Conservation (phyloP, 1,140 invertebrate genomes). For the Aphelenchoides fujianensis region DNA sequence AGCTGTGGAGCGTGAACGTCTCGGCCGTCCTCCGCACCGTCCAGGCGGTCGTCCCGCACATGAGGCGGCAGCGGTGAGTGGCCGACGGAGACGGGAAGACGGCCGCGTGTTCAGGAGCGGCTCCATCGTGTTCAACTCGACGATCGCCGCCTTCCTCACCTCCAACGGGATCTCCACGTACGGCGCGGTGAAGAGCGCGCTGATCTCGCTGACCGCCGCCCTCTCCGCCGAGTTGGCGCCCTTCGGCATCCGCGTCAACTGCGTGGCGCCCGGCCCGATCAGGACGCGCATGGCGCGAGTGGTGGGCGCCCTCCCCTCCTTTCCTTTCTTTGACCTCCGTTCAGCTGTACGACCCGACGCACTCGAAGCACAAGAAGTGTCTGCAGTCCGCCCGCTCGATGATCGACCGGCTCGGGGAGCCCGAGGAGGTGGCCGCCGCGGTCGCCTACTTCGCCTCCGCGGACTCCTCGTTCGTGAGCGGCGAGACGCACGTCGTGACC, state of each 20-base stretch:
- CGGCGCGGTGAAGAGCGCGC: background rate
- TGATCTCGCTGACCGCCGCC: background rate
- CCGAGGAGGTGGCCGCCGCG: background rate
- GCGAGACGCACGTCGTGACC: background rate
- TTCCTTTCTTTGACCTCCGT: background rate
- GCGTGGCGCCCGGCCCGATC: background rate
- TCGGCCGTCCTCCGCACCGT: background rate
- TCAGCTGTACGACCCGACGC: background rate
- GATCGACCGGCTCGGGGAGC: background rate
- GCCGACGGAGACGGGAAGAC: too few relatives aligned
- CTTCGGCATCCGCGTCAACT: background rate
- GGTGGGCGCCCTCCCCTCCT: background rate
- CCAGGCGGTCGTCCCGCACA: background rate
- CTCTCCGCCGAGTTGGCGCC: background rate
- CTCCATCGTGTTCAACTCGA: background rate
- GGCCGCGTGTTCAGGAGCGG: background rate
- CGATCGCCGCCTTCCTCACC: background rate
- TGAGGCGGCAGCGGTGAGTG: background rate
- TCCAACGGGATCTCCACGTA: slow-evolving; percentile 2
- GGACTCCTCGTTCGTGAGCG: background rate
- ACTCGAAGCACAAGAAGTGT: background rate
- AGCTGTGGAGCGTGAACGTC: background rate
- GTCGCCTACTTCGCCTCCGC: slow-evolving; percentile 1
- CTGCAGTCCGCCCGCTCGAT: background rate
- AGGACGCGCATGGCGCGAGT: background rate